phyloP scores from a whole-genome alignment of 2,888 invertebrate genomes.

The Harpalus rubripes region DNA sequence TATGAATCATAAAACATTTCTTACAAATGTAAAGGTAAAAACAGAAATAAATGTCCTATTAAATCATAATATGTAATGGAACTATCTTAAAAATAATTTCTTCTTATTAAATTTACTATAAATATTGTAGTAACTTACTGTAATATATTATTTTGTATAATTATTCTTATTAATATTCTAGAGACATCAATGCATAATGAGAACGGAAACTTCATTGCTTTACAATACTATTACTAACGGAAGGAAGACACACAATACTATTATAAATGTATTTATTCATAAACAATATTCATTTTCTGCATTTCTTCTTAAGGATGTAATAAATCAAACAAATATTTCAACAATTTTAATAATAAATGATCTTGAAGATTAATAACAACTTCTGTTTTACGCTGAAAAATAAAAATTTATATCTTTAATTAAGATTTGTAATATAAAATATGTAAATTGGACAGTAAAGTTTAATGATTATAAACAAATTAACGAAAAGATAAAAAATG shows the following conservation, averaged over 20 bases:
- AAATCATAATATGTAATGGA: no score
- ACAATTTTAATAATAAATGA: conserved; percentile 14
- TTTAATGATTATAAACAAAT: conserved; percentile 27
- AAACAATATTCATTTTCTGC: not conserved
- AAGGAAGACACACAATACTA: conserved; percentile 9
- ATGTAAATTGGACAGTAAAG: conserved; percentile 21
- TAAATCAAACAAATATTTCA: not conserved
- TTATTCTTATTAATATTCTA: conserved; percentile 26
- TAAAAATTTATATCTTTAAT: conserved; percentile 17
- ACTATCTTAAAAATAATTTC: no score
- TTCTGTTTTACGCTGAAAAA: conserved; percentile 20
- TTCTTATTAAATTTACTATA: no score
- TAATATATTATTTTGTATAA: not conserved
- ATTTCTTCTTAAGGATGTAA: not conserved
- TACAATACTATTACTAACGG: not conserved
- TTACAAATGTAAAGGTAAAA: no score
- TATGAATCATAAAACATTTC: no score
- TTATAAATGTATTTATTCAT: not conserved
- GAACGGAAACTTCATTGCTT: conserved; percentile 31
- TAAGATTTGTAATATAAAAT: conserved; percentile 9
- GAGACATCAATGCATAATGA: conserved; percentile 45
- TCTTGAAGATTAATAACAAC: conserved; percentile 9
- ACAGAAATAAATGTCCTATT: no score
- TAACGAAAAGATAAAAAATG: conserved; percentile 48
- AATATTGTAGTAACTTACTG: no score